Evolutionary conservation across 2,797 vertebrate genomes (phyloP), one percentile per base, ranked within the genome.

Genomic region (Fistularia commersonii): DNA sequence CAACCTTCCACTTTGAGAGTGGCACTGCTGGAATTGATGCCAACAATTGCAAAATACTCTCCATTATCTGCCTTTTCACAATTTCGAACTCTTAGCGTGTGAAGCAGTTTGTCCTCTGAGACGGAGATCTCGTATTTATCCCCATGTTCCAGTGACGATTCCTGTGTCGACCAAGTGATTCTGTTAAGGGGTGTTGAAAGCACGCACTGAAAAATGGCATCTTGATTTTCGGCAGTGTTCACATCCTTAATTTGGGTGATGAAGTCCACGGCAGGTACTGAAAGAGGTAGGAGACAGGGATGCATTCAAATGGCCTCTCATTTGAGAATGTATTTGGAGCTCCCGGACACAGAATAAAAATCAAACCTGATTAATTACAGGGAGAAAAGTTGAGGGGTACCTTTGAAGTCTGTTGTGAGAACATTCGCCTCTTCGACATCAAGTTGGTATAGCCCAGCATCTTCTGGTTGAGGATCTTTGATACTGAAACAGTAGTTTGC

Each of bases 391-490:
- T 36, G 1, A 2, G 12, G 11, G 60, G 88, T 86, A 93, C 94
- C 67, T 31, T 81, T 73, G 52, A 92, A 80, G 8, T 93, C 89
- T 1, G 93, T 94, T 54, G 93, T 76, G 65, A 97, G 91, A 53
- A 97, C 41, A 38, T 90, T 93, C 1, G 85, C 61, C 0, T 94
- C 91, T 42, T 94, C 93, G 68, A 96, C 91, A 70, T 90, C 89
- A 72, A 97, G 80, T 77, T 95, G 93, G 71, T 96, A 96, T 10
- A 96, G 46, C 1, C 94, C 96, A 2, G 93, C 91, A 10, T 98
- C 96, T 45, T 94, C 92, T 0, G 84, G 89, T 14, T 72, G 64
- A 72, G 89, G 84, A 13, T 94, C 84, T 0, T 83, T 92, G 69
- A 96, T 79, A 32, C 75, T 91, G 80, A 97, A 97, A 37, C 66